phyloP scores from a whole-genome alignment of 1,140 invertebrate genomes.

The Trinorchestia longiramus region DNA sequence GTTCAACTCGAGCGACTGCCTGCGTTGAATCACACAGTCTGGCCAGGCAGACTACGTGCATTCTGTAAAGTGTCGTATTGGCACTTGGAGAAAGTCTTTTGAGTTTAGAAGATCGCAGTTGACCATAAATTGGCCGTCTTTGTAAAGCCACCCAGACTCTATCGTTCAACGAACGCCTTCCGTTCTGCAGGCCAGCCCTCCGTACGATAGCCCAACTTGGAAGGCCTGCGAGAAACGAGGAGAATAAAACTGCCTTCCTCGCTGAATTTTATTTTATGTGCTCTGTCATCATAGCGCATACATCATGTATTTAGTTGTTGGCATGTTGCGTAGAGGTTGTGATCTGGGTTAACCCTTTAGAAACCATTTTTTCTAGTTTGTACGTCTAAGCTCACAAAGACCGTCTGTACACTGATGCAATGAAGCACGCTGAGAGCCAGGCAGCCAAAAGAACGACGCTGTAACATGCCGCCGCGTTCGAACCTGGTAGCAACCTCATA shows the following conservation, averaged over 20 bases:
- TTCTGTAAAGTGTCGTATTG: not conserved
- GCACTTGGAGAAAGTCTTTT: not conserved
- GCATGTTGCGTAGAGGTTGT: too few species aligned
- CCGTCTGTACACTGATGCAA: too few species aligned
- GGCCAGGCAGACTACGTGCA: not conserved
- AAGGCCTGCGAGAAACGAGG: not conserved
- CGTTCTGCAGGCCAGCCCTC: not conserved
- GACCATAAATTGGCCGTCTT: constrained; percentile 34
- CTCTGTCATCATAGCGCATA: not conserved
- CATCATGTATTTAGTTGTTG: not conserved
- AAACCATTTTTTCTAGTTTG: too few species aligned
- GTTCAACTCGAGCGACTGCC: not conserved
- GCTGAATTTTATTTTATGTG: not conserved
- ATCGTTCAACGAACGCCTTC: constrained; percentile 21
- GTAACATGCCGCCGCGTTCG: too few species aligned
- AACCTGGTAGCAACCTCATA: too few species aligned
- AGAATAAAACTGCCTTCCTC: not conserved
- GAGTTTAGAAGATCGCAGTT: not conserved
- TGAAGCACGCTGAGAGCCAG: too few species aligned
- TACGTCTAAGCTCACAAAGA: too few species aligned
- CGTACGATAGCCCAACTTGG: not conserved
- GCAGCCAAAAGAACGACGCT: too few species aligned
- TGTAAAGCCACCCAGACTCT: not conserved
- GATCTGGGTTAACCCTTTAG: too few species aligned
- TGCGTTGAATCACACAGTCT: not conserved